Base-by-base conservation (phyloP, 2,113 vertebrate genomes). In the Pelodiscus sinensis region DNA sequence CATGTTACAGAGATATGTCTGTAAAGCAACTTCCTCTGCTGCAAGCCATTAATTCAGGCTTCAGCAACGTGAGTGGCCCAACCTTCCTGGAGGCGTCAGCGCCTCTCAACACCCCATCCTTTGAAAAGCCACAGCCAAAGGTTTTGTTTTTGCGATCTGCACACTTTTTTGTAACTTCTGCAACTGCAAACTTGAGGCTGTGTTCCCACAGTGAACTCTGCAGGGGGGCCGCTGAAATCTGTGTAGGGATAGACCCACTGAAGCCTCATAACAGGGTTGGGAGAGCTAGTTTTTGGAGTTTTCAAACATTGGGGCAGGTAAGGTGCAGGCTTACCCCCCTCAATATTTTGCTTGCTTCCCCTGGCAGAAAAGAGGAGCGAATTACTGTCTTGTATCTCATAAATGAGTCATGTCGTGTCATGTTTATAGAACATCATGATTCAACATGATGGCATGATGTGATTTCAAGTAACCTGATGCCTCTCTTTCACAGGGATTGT, bases 381-480 rank as follows among this genome's bases (percentile, higher is more conserved):
- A 87, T 82, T 60, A 1, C 73, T 85, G 29, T 86, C 27, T 38
- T 89, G 77, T 29, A 4, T 12, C 79, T 18, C 18, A 15, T 84
- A 25, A 71, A 35, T 1, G 27, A 73, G 81, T 24, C 44, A 4
- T 60, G 52, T 60, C 10, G 3, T 83, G 81, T 90, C 79, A 1
- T 18, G 65, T 60, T 58, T 65, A 79, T 4, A 6, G 86, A 0
- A 1, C 54, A 80, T 31, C 56, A 11, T 0, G 10, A 19, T 84
- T 68, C 73, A 35, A 0, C 2, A 0, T 4, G 14, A 5, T 14
- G 14, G 52, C 2, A 0, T 13, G n/a, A 73, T 81, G 6, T 25
- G 92, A 38, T 79, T 85, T 13, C 1, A 0, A 29, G 90, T 82
- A 2, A 73, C 55, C 94, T 79, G 79, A 84, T 14, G 58, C 81